Conservation (phyloP, 2,888 invertebrate species). For the Euphydryas editha region DNA sequence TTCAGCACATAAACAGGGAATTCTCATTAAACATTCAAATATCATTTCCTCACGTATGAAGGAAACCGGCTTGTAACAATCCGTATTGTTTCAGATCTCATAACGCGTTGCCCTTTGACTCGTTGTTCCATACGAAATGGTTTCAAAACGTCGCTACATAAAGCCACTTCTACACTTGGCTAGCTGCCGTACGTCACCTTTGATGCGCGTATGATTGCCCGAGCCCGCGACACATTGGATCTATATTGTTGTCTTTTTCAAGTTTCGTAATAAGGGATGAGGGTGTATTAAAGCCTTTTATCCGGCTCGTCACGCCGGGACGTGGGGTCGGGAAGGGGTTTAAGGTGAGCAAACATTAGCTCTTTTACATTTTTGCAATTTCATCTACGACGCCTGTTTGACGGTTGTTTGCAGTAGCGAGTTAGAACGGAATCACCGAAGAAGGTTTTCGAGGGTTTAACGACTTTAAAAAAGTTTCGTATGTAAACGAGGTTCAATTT, state of each 20-base stretch:
- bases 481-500: slow-evolving; percentile 66
- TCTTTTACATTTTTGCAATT: slow-evolving; percentile 84
- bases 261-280: slow-evolving; percentile 84
- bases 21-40: slow-evolving; percentile 80
- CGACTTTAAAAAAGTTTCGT: slow-evolving; percentile 71
- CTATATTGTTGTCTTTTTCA: slow-evolving; percentile 84
- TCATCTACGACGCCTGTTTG: slow-evolving; percentile 77
- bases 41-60: slow-evolving; percentile 74
- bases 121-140: slow-evolving; percentile 56
- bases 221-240: slow-evolving; percentile 83
- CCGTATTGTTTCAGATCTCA: slow-evolving; percentile 81
- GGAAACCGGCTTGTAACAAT: slow-evolving; percentile 81
- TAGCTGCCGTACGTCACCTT: slow-evolving; percentile 76
- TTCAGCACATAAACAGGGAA: slow-evolving; percentile 60
- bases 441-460: slow-evolving; percentile 59
- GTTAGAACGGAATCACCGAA: slow-evolving; percentile 54
- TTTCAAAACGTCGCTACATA: slow-evolving; percentile 69
- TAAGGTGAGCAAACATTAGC: slow-evolving; percentile 84
- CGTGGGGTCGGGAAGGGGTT: slow-evolving; percentile 81
- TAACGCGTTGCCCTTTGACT: slow-evolving; percentile 81
- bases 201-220: slow-evolving; percentile 83
- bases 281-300: slow-evolving; percentile 85
- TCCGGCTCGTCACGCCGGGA: slow-evolving; percentile 82
- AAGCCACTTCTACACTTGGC: slow-evolving; percentile 78
- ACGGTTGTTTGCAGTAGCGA: slow-evolving; percentile 72